These are phyloP conservation scores for Gopherus evgoodei DNA, from an alignment of 2,113 vertebrate genomes.

Conservation along the genomic window DNA sequence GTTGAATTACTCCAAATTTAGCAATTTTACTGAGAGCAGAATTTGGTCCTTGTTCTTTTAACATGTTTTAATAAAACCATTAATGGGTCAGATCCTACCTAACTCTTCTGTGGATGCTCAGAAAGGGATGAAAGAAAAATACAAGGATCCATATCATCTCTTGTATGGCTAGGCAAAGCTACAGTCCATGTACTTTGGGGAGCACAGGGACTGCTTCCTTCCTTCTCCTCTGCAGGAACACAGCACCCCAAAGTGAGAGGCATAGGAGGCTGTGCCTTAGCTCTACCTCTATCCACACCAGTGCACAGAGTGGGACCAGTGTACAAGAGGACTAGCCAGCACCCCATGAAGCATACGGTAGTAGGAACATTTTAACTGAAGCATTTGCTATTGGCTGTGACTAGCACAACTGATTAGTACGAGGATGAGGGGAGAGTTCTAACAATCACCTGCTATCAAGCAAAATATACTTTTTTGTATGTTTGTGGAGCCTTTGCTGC, in stretches of 20 bases:
- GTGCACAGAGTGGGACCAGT: background rate
- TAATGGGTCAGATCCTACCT: background rate
- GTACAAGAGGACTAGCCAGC: background rate
- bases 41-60: background rate
- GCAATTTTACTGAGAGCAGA: background rate
- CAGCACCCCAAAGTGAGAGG: background rate
- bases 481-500: background rate
- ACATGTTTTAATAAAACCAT: background rate
- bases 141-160: background rate
- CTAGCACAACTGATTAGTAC: background rate
- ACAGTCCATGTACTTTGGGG: background rate
- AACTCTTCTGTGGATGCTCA: fast-evolving
- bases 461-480: background rate
- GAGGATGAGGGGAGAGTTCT: background rate
- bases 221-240: slow-evolving; percentile 3
- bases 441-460: background rate
- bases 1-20: background rate
- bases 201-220: background rate
- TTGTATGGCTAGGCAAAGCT: background rate
- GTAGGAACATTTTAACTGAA: background rate
- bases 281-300: fast-evolving
- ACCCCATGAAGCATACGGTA: background rate
- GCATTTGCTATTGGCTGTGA: background rate
- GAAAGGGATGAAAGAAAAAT: background rate
- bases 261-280: background rate